Evolutionary conservation across 2,888 invertebrate genomes (phyloP).

Genomic region (Portevinia maculata): DNA sequence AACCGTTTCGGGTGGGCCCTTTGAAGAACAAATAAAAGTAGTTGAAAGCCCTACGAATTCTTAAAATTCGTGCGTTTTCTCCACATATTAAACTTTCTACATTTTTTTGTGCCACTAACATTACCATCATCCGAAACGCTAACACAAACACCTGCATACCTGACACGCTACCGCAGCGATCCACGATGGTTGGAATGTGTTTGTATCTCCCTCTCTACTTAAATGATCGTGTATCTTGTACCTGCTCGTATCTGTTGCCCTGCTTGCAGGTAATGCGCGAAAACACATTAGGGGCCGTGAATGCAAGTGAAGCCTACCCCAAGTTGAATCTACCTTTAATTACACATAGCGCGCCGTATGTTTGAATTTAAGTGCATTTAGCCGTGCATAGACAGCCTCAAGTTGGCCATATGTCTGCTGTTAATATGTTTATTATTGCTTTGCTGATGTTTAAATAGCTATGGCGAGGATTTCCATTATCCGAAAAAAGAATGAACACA

Average conservation of each 20-base stretch:
- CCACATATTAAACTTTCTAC: constrained; percentile 74
- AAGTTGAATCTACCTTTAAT: constrained; percentile 48
- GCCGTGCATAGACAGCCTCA: constrained; percentile 17
- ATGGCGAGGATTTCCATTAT: constrained; percentile 35
- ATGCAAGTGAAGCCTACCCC: constrained; percentile 61
- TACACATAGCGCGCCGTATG: constrained; percentile 18
- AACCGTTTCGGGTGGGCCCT: constrained; percentile 36
- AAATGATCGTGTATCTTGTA: constrained; percentile 56
- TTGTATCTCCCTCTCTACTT: constrained; percentile 54
- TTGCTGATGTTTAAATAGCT: constrained; percentile 10
- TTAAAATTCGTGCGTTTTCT: constrained; percentile 71
- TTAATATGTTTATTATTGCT: constrained; percentile 14
- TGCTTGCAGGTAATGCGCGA: constrained; percentile 61
- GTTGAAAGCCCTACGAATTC: constrained; percentile 40
- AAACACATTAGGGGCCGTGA: constrained; percentile 62
- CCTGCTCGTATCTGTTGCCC: constrained; percentile 50
- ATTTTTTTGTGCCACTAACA: constrained; percentile 71
- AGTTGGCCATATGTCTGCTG: constrained; percentile 3
- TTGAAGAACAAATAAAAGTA: constrained; percentile 1
- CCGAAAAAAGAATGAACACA: constrained; percentile 35
- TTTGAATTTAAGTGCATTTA: constrained; percentile 48
- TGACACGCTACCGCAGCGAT: constrained; percentile 44
- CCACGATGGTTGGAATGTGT: constrained; percentile 52
- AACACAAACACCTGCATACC: constrained; percentile 71
- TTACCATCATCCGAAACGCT: constrained; percentile 65